phyloP scores from a whole-genome alignment of 2,888 invertebrate genomes.

The Falcaria lacertinaria region DNA sequence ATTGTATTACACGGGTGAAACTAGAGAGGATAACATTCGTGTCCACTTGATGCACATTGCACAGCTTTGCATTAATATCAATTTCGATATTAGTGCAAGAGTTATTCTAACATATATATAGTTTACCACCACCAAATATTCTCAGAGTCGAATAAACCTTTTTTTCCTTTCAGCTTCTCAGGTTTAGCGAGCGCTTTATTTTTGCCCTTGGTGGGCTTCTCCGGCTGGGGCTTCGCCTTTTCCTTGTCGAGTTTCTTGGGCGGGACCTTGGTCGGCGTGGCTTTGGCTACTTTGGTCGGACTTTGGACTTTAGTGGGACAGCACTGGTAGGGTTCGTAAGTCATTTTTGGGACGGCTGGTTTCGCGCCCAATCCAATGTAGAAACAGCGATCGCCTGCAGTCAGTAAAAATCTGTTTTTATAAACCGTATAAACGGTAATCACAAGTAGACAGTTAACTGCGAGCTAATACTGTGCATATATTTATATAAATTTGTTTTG shows the following conservation, averaged over 20 bases:
- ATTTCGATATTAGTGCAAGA: constrained; percentile 45
- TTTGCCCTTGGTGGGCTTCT: constrained; percentile 64
- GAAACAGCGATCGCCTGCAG: constrained; percentile 98
- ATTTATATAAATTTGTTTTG: constrained; percentile 38
- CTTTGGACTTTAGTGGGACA: constrained; percentile 91
- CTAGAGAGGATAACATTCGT: constrained; percentile 57
- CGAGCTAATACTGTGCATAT: constrained; percentile 72
- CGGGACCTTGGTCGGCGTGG: constrained; percentile 82
- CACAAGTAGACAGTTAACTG: constrained; percentile 59
- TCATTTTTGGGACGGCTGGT: constrained; percentile 85
- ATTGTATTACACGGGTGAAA: constrained; percentile 45
- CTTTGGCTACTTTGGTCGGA: constrained; percentile 89
- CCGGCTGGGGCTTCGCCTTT: constrained; percentile 51
- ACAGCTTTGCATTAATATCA: constrained; percentile 50
- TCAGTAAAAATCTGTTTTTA: constrained; percentile 92
- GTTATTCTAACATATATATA: constrained; percentile 45
- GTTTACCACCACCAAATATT: constrained; percentile 91
- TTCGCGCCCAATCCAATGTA: constrained; percentile 96
- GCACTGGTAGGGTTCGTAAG: constrained; percentile 95
- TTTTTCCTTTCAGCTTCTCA: constrained; percentile 83
- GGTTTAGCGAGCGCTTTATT: constrained; percentile 78
- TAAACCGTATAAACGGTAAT: constrained; percentile 67
- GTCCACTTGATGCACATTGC: constrained; percentile 68
- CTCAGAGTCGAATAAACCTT: constrained; percentile 91
- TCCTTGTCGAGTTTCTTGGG: constrained; percentile 71